Conservation (phyloP, 2,113 vertebrate genomes). For the Collichthys lucidus region DNA sequence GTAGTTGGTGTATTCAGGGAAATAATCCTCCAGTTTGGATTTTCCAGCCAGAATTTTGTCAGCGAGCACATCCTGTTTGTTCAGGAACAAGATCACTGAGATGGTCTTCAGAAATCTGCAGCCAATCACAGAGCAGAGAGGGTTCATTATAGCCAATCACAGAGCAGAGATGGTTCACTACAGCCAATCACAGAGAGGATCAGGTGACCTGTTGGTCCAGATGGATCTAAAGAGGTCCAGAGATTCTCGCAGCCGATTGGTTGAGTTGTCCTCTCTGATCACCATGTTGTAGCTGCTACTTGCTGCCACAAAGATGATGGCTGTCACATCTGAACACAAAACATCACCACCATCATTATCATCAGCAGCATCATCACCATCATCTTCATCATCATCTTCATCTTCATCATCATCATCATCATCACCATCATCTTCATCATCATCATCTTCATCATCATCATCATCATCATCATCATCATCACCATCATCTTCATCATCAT, state of each 20-base stretch:
- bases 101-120: slow-evolving; percentile 96
- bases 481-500: too few relatives aligned
- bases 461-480: too few relatives aligned
- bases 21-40: slow-evolving; percentile 99
- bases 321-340: slow-evolving; percentile 90
- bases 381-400: too few relatives aligned
- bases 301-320: slow-evolving; percentile 97
- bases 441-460: too few relatives aligned
- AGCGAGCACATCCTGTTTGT: slow-evolving; percentile 98
- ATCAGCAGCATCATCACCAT: too few relatives aligned
- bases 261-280: slow-evolving; percentile 98
- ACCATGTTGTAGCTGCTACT: slow-evolving; percentile 99
- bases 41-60: slow-evolving; percentile 98
- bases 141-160: not conserved
- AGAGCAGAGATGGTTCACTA: not conserved
- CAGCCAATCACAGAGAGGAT: slow-evolving; percentile 1
- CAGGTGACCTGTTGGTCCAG: slow-evolving; percentile 95
- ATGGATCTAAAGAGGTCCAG: slow-evolving; percentile 98
- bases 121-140: slow-evolving; percentile 34
- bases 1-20: slow-evolving; percentile 94
- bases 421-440: too few relatives aligned
- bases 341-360: too few relatives aligned
- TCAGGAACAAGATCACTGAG: slow-evolving; percentile 98
- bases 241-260: slow-evolving; percentile 94
- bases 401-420: too few relatives aligned